Evolutionary conservation across 2,888 invertebrate genomes (phyloP), one percentile per base, ranked within the genome.

Genomic region (Drosophila maculinotata): DNA sequence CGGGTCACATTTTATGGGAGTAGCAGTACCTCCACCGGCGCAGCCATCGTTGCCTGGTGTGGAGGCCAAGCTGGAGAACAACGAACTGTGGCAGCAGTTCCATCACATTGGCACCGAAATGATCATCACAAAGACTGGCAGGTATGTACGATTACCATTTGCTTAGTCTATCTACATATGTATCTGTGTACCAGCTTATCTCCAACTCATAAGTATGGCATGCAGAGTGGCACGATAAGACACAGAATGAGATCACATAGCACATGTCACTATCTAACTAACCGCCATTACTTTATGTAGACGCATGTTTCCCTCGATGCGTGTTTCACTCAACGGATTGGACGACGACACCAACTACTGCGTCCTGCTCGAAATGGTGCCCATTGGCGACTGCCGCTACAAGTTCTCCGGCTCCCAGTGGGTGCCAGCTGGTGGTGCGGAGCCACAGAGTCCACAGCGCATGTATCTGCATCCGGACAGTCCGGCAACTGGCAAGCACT

Each of bases 301-400:
- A 86, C 95, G 98, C 33, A 97, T 98, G 97, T 98, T 98, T 90
- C 98, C 98, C 0, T 94, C 96, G 0, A 92, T 97, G 68, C 95
- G 96, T 79, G 93, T 97, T 17, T 93, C 94, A 0, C 91, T 98
- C 0, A 93, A 92, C 23, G 96, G 97, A 0, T 92, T 98, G 76
- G 96, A 97, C 69, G 95, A 96, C 17, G 94, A 95, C 15, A 93
- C 94, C 52, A 94, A 94, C 86, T 98, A 98, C 92, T 95, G 95
- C 90, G 93, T 98, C 0, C 92, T 96, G 6, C 92, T 97, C 60
- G 97, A 97, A 90, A 93, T 97, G 89, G 93, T 94, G 0, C 94
- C 96, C 7, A 94, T 95, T 2, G 95, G 96, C 48, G 94, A 95
- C 67, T 94, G 95, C 64, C 94, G 97, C 35, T 95, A 94, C 92